Base-by-base conservation (phyloP, 2,888 invertebrate genomes). In the Microlaimidae sp. region DNA sequence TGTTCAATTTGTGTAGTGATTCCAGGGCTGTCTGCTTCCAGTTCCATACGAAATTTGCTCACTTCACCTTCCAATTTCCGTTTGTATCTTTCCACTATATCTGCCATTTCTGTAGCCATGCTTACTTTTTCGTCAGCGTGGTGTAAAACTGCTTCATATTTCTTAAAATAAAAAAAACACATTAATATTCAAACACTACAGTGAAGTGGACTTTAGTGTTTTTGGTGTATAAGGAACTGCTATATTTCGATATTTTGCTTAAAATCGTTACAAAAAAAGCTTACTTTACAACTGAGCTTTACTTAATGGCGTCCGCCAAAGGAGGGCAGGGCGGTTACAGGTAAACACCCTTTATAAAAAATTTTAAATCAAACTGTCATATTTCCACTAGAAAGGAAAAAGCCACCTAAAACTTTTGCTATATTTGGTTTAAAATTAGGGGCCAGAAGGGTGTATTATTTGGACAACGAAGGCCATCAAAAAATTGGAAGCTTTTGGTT, bases 1-100 rank as follows among this genome's bases (percentile, higher is more conserved):
- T 62, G 61, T 45, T 67, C 67, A 43, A 95, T 72, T 49, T 89
- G 78, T 74, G 93, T 92, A 1, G 95, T 95, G 52, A 95, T 90
- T 3, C 95, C 93, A 64, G 90, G 86, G 76, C 92, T 88, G 72
- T 97, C 97, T 1, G 95, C 95, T 74, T 97, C 97, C 56, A 97
- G 73, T 74, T 97, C 97, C 79, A 92, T 87, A 74, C 95, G 95
- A 73, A 97, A 97, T 72, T 97, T 95, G 63, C 87, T 84, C 51
- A 93, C 74, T 71, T 97, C 97, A 72, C 78, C 77, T 76, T 85
- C 87, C 53, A 95, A 75, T 70, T 86, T 79, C 56, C 90, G 77
- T 64, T 89, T 77, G 75, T 92, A 92, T 67, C 88, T 80, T 68
- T 90, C 87, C 51, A 93, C 89, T 64, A 92, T 76, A 67, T 93